phyloP scores from a whole-genome alignment of 2,888 invertebrate genomes.

The Brachypalpus laphriformis region DNA sequence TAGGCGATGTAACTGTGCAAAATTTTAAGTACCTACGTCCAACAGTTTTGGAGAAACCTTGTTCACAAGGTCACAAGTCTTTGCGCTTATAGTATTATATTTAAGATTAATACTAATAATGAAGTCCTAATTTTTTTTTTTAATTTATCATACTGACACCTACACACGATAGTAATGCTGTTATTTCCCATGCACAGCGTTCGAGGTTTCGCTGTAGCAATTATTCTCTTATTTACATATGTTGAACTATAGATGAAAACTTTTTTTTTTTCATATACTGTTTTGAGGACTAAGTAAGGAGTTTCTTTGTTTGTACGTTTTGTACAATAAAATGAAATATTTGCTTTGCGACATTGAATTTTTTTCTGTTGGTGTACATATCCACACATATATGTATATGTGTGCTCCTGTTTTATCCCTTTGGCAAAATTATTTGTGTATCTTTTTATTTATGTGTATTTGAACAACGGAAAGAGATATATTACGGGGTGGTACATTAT shows the following conservation, averaged over 20 bases:
- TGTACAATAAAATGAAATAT: conserved; percentile 10
- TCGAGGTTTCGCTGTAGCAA: not conserved
- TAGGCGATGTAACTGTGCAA: too few species aligned
- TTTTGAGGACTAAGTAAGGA: not conserved
- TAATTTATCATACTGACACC: too few species aligned
- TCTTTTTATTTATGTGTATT: not conserved
- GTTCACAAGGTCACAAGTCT: too few species aligned
- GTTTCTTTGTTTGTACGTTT: not conserved
- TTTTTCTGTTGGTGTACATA: not conserved
- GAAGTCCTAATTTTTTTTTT: too few species aligned
- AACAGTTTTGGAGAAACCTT: too few species aligned
- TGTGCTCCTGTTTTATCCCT: not conserved
- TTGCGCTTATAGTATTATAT: too few species aligned
- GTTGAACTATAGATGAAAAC: not conserved
- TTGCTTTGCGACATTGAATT: conserved; percentile 15
- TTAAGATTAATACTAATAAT: too few species aligned
- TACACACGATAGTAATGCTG: too few species aligned
- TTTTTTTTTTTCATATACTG: conserved; percentile 2
- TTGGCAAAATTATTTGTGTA: not conserved
- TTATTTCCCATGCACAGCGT: not conserved
- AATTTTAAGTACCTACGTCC: too few species aligned
- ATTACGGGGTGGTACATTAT: conserved; percentile 1
- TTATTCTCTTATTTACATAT: not conserved
- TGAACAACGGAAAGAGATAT: not conserved
- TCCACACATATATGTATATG: too few species aligned